Evolutionary conservation across 2,888 invertebrate species (phyloP).

Genomic region (Fragum fragum): DNA sequence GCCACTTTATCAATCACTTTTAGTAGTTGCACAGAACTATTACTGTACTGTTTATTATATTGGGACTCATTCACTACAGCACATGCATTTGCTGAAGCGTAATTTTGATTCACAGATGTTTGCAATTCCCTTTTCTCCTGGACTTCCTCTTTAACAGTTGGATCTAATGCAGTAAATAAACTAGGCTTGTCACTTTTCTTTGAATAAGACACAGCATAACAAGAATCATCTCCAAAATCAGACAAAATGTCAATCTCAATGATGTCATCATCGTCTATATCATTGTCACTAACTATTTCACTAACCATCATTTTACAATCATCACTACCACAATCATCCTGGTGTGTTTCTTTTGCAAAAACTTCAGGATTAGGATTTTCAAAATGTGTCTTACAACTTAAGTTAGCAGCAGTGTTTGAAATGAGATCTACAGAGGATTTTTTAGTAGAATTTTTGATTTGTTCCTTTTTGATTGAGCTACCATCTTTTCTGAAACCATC

Average conservation of each 20-base stretch:
- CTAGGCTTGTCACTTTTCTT: not conserved
- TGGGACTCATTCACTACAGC: not conserved
- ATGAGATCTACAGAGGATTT: too few relatives aligned
- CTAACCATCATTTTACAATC: not conserved
- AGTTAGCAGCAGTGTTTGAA: too few relatives aligned
- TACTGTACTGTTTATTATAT: too few relatives aligned
- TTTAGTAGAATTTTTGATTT: too few relatives aligned
- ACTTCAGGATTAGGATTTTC: too few relatives aligned
- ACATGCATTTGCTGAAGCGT: not conserved
- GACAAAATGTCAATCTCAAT: not conserved
- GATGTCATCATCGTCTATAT: not conserved
- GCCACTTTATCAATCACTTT: too few relatives aligned
- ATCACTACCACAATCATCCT: not conserved
- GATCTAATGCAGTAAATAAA: not conserved
- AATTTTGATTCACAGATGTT: not conserved
- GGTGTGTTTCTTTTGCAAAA: too few relatives aligned
- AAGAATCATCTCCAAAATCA: slow-evolving; percentile 8
- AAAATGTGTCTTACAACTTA: too few relatives aligned
- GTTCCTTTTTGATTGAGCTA: too few relatives aligned
- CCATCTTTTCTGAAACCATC: not conserved
- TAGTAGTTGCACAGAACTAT: too few relatives aligned
- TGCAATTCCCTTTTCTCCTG: not conserved
- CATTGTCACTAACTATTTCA: not conserved
- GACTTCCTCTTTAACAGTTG: not conserved
- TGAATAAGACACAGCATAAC: not conserved